Percentiles rank a stretch among this genome's conserved stretches.
These are phyloP conservation scores for Hassar affinis DNA, from an alignment of 2,113 vertebrate species.

Conservation along the genomic window DNA sequence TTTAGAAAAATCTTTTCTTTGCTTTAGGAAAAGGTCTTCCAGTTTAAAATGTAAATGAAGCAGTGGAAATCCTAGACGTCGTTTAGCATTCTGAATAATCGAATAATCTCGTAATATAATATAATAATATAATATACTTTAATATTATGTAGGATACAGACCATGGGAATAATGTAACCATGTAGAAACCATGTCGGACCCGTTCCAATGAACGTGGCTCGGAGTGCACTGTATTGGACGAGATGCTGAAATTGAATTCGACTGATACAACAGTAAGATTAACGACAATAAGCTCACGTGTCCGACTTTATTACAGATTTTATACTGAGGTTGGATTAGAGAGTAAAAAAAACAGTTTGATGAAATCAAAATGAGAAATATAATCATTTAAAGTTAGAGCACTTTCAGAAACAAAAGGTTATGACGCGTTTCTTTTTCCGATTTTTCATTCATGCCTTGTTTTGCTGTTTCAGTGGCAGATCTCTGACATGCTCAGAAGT, in stretches of 20 bases:
- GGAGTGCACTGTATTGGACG: conserved; percentile 17
- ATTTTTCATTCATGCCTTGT: conserved; percentile 3
- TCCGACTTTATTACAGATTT: conserved; percentile 11
- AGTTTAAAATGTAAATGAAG: conserved; percentile 6
- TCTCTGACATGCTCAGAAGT: conserved; percentile 5
- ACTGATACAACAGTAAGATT: background rate
- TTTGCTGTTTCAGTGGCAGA: background rate
- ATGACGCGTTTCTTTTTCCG: background rate
- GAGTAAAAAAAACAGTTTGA: background rate
- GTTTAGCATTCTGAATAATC: conserved; percentile 22
- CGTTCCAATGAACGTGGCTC: conserved; percentile 18
- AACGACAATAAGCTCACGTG: background rate
- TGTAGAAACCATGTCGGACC: conserved; percentile 17
- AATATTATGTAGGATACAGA: conserved; percentile 28
- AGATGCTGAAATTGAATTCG: background rate
- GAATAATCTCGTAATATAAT: conserved; percentile 10
- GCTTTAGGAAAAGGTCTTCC: conserved; percentile 33
- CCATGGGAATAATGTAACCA: background rate
- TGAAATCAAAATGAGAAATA: background rate
- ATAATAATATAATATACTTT: conserved; percentile 1
- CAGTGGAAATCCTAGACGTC: conserved; percentile 1
- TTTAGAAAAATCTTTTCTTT: background rate
- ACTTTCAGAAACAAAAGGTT: background rate
- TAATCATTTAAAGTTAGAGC: background rate
- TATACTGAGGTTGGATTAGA: background rate